These are phyloP conservation scores for Lepeophtheirus nordmannii DNA, from an alignment of 2,888 invertebrate species.

Conservation along the genomic window DNA sequence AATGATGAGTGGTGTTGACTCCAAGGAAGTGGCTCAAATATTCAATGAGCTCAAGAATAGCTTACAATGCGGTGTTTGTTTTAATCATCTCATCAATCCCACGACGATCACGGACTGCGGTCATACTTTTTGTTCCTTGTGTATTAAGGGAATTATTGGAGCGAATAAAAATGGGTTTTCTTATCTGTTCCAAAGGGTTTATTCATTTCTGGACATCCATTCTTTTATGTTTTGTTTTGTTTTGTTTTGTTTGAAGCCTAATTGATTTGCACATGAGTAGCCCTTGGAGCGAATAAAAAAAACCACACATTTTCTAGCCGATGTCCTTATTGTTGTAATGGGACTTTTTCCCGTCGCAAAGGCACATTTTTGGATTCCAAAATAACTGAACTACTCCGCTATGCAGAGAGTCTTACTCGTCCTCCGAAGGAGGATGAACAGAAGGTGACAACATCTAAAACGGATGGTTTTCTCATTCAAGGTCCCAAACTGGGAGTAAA, in stretches of 20 bases:
- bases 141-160: constrained; percentile 1
- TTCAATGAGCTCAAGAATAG: neutral
- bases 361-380: neutral
- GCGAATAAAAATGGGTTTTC: neutral
- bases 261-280: too few relatives aligned
- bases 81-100: neutral
- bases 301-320: neutral
- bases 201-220: neutral
- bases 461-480: neutral
- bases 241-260: neutral
- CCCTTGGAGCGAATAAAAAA: too few relatives aligned
- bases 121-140: neutral
- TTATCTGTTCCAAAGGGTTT: neutral
- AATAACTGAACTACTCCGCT: neutral
- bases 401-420: neutral
- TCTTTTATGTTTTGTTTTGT: neutral
- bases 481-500: neutral
- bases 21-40: too few relatives aligned
- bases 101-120: neutral
- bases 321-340: neutral
- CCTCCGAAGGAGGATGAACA: too few relatives aligned
- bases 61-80: neutral
- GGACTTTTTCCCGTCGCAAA: neutral
- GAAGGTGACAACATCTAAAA: neutral
- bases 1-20: too few relatives aligned